phyloP scores from a whole-genome alignment of 2,888 invertebrate genomes.

The Limnephilus rhombicus region DNA sequence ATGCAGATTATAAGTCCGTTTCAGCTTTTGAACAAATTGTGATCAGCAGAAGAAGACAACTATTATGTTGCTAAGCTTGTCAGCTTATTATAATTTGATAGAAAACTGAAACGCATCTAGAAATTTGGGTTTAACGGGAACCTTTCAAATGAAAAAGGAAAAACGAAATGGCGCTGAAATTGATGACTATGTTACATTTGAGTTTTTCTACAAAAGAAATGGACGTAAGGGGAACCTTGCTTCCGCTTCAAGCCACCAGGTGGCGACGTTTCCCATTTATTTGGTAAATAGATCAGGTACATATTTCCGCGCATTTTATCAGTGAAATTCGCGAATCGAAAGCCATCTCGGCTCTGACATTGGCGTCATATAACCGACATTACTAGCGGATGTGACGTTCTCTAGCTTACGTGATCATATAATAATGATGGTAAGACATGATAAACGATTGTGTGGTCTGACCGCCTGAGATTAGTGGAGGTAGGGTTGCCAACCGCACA shows the following conservation, averaged over 20 bases:
- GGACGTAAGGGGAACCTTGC: not conserved
- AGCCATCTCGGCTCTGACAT: not conserved
- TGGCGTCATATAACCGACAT: not conserved
- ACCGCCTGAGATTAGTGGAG: not conserved
- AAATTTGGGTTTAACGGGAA: no score
- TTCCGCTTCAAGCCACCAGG: not conserved
- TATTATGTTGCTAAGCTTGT: no score
- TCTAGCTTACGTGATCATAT: not conserved
- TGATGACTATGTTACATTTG: no score
- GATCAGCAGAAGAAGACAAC: no score
- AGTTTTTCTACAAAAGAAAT: no score
- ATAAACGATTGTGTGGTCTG: conserved; percentile 5
- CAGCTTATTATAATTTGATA: no score
- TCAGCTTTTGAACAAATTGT: no score
- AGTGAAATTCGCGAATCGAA: not conserved
- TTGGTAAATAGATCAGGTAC: not conserved
- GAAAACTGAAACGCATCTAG: no score
- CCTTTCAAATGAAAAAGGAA: no score
- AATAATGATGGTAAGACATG: not conserved
- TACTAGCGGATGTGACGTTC: not conserved
- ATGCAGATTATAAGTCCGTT: no score
- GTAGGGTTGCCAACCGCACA: not conserved
- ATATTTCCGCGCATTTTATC: not conserved
- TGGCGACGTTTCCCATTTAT: not conserved
- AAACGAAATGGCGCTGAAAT: no score